A percentile compares a stretch with the other conserved stretches of the same genome.
Evolutionary conservation across 2,113 vertebrate species (phyloP).

Genomic region (Chlorocebus sabaeus): DNA sequence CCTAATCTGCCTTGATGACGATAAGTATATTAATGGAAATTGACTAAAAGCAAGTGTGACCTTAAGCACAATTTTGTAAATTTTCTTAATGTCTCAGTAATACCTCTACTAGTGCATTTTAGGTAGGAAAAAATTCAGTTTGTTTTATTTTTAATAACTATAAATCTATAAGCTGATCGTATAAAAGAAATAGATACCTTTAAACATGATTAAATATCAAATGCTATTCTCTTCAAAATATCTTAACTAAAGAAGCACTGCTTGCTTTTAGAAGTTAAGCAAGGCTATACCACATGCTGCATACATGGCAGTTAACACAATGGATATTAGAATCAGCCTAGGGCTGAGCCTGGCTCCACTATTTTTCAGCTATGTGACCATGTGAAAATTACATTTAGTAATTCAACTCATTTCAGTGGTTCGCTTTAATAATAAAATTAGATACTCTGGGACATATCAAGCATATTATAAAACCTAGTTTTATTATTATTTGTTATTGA

Average conservation of each 20-base stretch:
- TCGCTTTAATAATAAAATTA: slow-evolving; percentile 28
- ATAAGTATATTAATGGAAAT: slow-evolving; percentile 6
- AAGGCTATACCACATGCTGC: neutral
- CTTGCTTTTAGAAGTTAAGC: neutral
- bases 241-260: neutral
- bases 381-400: neutral
- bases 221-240: neutral
- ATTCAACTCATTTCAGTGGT: neutral
- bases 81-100: neutral
- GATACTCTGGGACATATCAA: neutral
- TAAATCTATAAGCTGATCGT: neutral
- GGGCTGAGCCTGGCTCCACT: neutral
- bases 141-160: neutral
- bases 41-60: neutral
- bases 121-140: neutral
- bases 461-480: neutral
- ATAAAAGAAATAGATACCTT: neutral
- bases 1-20: neutral
- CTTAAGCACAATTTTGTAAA: neutral
- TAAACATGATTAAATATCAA: neutral
- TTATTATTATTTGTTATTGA: neutral
- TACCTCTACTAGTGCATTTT: neutral
- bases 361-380: neutral
- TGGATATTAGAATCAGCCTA: neutral
- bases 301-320: neutral